phyloP scores from a whole-genome alignment of 2,888 invertebrate species.

The Aelia acuminata region DNA sequence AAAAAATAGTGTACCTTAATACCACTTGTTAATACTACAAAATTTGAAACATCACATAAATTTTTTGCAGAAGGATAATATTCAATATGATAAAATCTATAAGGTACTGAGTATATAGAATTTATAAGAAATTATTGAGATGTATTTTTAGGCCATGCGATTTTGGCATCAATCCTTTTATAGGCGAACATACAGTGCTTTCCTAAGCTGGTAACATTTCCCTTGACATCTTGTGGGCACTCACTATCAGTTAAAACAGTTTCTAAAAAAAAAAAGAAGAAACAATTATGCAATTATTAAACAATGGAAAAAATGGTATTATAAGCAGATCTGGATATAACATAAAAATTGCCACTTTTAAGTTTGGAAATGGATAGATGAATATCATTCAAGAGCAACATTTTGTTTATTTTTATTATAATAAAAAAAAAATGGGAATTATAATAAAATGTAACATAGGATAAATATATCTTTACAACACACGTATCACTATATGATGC shows the following conservation, averaged over 20 bases:
- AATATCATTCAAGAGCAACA: too few species aligned
- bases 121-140: conserved; percentile 60
- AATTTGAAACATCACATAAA: conserved; percentile 53
- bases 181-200: conserved; percentile 94
- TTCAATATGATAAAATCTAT: conserved; percentile 25
- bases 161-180: conserved; percentile 95
- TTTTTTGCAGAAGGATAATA: conserved; percentile 48
- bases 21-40: conserved; percentile 51
- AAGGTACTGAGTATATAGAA: conserved; percentile 42
- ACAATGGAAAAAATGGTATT: background rate
- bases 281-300: background rate
- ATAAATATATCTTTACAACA: too few species aligned
- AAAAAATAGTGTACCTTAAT: conserved; percentile 57
- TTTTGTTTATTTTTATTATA: too few species aligned
- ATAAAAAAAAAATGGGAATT: too few species aligned
- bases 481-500: too few species aligned
- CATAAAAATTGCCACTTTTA: too few species aligned
- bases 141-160: conserved; percentile 88
- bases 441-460: too few species aligned
- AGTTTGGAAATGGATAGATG: too few species aligned
- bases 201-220: conserved; percentile 72
- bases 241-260: conserved; percentile 89
- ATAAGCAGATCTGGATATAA: too few species aligned
- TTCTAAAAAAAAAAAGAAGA: conserved; percentile 76
- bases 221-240: conserved; percentile 90